These are phyloP conservation scores for Montipora foliosa DNA, from an alignment of 64 coral and sea anemone genomes.

Conservation along the genomic window DNA sequence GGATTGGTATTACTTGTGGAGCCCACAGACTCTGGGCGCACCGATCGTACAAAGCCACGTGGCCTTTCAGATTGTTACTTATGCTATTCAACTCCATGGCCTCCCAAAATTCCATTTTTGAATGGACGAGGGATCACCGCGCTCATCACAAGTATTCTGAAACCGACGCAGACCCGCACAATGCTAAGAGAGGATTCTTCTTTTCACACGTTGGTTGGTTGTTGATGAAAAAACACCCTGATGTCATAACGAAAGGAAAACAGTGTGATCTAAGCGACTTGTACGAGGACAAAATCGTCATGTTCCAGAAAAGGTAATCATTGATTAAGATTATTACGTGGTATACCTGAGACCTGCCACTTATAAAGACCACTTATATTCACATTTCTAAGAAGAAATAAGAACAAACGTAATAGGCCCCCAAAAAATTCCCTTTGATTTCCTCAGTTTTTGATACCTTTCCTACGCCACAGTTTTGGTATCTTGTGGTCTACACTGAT, in stretches of 20 bases:
- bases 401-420: too few relatives aligned
- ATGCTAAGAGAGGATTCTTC: conserved; percentile 41
- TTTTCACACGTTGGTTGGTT: conserved; percentile 59
- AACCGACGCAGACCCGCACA: conserved; percentile 85
- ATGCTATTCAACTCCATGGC: conserved; percentile 51
- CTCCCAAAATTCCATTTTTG: conserved; percentile 85
- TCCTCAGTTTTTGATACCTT: too few relatives aligned
- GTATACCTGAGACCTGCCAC: too few relatives aligned
- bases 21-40: conserved; percentile 61
- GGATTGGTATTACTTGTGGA: conserved; percentile 68
- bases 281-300: conserved; percentile 77
- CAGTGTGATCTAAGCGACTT: conserved; percentile 71
- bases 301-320: conserved; percentile 69
- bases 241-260: conserved; percentile 74
- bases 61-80: conserved; percentile 65
- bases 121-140: conserved; percentile 83
- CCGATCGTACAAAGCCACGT: conserved; percentile 76
- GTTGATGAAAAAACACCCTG: conserved; percentile 63
- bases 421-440: too few relatives aligned
- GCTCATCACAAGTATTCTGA: conserved; percentile 91
- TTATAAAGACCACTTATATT: too few relatives aligned
- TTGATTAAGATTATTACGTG: too few relatives aligned
- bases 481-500: too few relatives aligned
- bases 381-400: too few relatives aligned
- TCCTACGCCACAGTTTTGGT: too few relatives aligned